Evolutionary conservation across 2,888 invertebrate genomes (phyloP).

Genomic region (Sarcophaga rosellei): DNA sequence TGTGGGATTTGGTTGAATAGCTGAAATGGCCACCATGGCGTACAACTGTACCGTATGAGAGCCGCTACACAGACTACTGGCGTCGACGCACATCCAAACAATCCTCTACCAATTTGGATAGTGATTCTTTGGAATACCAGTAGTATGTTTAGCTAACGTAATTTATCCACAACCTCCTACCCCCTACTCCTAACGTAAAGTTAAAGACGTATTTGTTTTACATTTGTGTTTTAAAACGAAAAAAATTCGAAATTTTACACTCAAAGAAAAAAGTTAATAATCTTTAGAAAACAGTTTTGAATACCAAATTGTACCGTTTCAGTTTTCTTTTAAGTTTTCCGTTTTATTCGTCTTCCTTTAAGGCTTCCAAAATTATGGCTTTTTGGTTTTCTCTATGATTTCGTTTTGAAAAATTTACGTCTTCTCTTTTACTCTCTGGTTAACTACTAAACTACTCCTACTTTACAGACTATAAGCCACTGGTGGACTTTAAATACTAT

Average conservation of each 20-base stretch:
- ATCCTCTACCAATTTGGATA: conserved; percentile 79
- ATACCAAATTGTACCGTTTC: not conserved
- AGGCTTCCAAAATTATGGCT: conserved; percentile 50
- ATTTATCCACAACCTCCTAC: not conserved
- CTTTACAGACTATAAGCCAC: conserved; percentile 69
- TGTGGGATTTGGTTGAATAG: conserved; percentile 90
- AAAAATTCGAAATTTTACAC: not conserved
- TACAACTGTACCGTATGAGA: conserved; percentile 75
- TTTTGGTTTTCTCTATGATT: not conserved
- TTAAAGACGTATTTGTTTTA: conserved; percentile 55
- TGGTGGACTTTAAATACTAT: conserved; percentile 63
- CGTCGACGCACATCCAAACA: conserved; percentile 78
- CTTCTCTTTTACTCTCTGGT: conserved; percentile 55
- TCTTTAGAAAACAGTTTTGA: conserved; percentile 18
- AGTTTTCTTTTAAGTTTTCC: conserved; percentile 1
- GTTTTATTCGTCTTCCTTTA: conserved; percentile 38
- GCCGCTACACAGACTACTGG: conserved; percentile 78
- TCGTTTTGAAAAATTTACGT: conserved; percentile 35
- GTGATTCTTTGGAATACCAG: conserved; percentile 79
- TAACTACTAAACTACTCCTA: conserved; percentile 45
- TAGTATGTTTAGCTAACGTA: conserved; percentile 61
- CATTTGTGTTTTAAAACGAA: conserved; percentile 6
- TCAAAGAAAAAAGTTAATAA: not conserved
- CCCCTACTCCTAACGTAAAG: conserved; percentile 26
- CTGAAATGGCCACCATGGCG: conserved; percentile 82